Conservation (phyloP, 2,797 vertebrate species). For the Kryptolebias ocellatus region DNA sequence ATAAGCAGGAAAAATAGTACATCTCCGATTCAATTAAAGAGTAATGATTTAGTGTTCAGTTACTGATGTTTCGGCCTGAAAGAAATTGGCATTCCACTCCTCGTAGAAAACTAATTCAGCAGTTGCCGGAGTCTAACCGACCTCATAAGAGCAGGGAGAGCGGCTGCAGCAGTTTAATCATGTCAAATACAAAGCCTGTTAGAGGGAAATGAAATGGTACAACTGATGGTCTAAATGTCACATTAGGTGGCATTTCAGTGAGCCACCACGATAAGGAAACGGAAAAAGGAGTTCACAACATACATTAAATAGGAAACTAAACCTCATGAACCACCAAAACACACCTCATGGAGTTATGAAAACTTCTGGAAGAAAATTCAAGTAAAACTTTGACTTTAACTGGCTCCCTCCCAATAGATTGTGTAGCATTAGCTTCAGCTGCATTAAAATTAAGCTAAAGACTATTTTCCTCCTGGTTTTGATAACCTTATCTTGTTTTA, state of each 20-base stretch:
- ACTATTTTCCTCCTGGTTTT: too few relatives aligned
- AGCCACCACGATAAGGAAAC: slow-evolving; percentile 33
- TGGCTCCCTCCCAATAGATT: slow-evolving; percentile 6
- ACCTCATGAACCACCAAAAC: neutral
- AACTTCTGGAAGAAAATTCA: slow-evolving; percentile 36
- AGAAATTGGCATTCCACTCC: slow-evolving; percentile 32
- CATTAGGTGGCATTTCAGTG: slow-evolving; percentile 48
- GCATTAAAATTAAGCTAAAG: too few relatives aligned
- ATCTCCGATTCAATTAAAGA: slow-evolving; percentile 76
- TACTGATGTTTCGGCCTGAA: slow-evolving; percentile 42
- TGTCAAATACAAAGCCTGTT: slow-evolving; percentile 29
- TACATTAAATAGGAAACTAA: slow-evolving; percentile 14
- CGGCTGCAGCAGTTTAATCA: slow-evolving; percentile 35
- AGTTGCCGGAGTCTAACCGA: slow-evolving; percentile 17
- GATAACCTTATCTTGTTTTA: too few relatives aligned
- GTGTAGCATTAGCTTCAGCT: slow-evolving; percentile 13
- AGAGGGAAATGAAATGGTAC: slow-evolving; percentile 29
- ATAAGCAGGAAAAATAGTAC: slow-evolving; percentile 69
- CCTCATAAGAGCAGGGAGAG: slow-evolving; percentile 18
- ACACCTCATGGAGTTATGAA: slow-evolving; percentile 36
- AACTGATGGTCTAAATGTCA: slow-evolving; percentile 48
- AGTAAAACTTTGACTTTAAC: slow-evolving; percentile 32
- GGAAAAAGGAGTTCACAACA: slow-evolving; percentile 30
- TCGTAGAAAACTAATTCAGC: slow-evolving; percentile 20
- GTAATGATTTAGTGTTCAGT: slow-evolving; percentile 68